These are phyloP conservation scores for Eleginops maclovinus DNA, from an alignment of 2,113 vertebrate species.

Conservation along the genomic window DNA sequence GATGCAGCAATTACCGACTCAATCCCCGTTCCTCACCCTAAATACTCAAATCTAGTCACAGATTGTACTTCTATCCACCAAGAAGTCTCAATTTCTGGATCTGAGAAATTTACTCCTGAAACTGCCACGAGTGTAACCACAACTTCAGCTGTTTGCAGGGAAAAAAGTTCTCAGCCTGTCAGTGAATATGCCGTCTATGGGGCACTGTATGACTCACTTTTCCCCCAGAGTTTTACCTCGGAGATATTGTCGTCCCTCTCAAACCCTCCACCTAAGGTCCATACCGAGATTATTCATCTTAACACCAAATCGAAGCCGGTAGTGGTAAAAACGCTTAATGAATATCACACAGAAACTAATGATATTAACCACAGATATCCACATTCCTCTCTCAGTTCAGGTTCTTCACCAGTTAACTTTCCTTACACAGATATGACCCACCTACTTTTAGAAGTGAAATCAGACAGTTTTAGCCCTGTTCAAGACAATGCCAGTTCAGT, in stretches of 20 bases:
- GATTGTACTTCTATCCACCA: not conserved
- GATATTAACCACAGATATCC: not conserved
- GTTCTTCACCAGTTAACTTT: not conserved
- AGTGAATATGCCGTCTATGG: constrained; percentile 24
- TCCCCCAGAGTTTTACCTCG: constrained; percentile 51
- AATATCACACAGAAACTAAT: constrained; percentile 24
- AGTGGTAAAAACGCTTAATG: constrained; percentile 15
- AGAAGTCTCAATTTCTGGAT: not conserved
- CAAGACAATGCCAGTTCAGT: constrained; percentile 1
- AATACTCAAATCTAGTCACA: not conserved
- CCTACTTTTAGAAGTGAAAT: constrained; percentile 3
- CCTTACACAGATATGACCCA: constrained; percentile 4
- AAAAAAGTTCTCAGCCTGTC: not conserved
- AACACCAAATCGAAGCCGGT: constrained; percentile 1
- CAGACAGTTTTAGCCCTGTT: constrained; percentile 10
- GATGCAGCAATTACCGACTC: not conserved
- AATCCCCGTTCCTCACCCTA: not conserved
- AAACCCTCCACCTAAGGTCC: not conserved
- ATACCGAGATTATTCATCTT: not conserved
- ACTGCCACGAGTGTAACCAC: not conserved
- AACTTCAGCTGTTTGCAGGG: not conserved
- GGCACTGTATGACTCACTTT: constrained; percentile 53
- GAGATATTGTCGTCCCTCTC: constrained; percentile 6
- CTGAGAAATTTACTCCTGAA: not conserved
- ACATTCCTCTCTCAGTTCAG: not conserved